Conservation (phyloP, 1,140 invertebrate species). For the Xylocopa sonorina region DNA sequence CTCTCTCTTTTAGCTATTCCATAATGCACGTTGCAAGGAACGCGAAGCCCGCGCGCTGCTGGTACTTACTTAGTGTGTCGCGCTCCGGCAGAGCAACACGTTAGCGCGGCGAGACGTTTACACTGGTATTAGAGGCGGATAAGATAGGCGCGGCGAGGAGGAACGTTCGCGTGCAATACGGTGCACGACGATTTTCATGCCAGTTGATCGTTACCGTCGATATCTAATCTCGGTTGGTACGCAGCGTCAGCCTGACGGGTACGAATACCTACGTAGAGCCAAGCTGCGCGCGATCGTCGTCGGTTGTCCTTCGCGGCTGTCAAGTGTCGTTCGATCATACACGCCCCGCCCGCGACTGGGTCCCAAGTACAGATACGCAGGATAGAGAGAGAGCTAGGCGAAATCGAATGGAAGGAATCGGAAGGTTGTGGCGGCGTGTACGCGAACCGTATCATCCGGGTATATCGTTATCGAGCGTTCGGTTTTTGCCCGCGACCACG, state of each 20-base stretch:
- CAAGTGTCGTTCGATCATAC: constrained; percentile 58
- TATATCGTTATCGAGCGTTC: constrained; percentile 22
- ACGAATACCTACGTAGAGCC: too few species aligned
- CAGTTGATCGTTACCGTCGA: constrained; percentile 54
- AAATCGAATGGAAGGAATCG: constrained; percentile 7
- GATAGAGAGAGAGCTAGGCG: background rate
- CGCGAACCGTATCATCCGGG: background rate
- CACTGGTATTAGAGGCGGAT: constrained; percentile 42
- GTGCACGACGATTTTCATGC: constrained; percentile 42
- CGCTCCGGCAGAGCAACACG: constrained; percentile 6
- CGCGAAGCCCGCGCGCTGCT: background rate
- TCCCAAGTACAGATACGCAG: too few species aligned
- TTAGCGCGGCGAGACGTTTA: constrained; percentile 33
- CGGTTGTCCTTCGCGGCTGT: constrained; percentile 51
- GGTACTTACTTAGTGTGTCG: constrained; percentile 8
- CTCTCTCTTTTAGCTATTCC: background rate
- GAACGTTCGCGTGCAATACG: constrained; percentile 26
- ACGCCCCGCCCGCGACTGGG: constrained; percentile 20
- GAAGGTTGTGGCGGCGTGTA: too few species aligned
- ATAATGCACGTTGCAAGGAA: constrained; percentile 3
- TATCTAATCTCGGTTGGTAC: constrained; percentile 54
- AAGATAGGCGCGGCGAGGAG: constrained; percentile 38
- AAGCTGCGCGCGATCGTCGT: constrained; percentile 52
- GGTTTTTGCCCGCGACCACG: background rate
- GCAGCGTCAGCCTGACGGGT: constrained; percentile 49